Evolutionary conservation across 2,888 invertebrate species (phyloP).

Genomic region (Dromius quadrimaculatus): DNA sequence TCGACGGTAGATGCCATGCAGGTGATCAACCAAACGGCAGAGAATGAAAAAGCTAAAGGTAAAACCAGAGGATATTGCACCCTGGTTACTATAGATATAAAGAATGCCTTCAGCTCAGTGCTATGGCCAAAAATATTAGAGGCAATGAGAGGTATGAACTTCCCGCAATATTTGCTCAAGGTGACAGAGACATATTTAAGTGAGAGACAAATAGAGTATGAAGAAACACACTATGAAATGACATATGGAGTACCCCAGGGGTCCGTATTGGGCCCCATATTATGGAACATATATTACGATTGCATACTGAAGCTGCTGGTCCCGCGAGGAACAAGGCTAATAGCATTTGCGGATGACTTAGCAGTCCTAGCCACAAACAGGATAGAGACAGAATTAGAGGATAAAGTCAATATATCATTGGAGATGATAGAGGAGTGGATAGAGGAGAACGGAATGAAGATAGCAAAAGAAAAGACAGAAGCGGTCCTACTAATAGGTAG

Average conservation of each 20-base stretch:
- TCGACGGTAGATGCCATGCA: slow-evolving; percentile 1
- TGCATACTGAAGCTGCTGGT: neutral
- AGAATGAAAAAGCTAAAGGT: neutral
- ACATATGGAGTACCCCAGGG: slow-evolving; percentile 19
- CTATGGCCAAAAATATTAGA: neutral
- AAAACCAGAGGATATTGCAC: neutral
- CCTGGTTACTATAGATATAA: slow-evolving; percentile 1
- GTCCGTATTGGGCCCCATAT: neutral
- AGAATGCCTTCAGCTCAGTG: slow-evolving; percentile 6
- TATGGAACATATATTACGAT: slow-evolving; percentile 15
- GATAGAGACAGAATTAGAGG: neutral
- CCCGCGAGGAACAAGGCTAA: neutral
- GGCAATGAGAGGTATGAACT: neutral
- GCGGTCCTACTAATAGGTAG: neutral
- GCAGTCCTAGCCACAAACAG: neutral
- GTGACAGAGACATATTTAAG: neutral
- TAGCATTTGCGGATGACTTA: slow-evolving; percentile 5
- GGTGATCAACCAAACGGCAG: neutral
- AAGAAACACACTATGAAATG: neutral
- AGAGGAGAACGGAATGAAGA: neutral
- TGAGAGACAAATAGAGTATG: neutral
- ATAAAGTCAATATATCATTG: neutral
- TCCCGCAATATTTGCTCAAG: neutral
- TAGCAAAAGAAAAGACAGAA: slow-evolving; percentile 13
- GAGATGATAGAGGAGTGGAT: neutral